Percentiles rank a stretch among this genome's conserved stretches.
Evolutionary conservation across 2,888 invertebrate genomes (phyloP).

Genomic region (Parnassius mnemosyne): DNA sequence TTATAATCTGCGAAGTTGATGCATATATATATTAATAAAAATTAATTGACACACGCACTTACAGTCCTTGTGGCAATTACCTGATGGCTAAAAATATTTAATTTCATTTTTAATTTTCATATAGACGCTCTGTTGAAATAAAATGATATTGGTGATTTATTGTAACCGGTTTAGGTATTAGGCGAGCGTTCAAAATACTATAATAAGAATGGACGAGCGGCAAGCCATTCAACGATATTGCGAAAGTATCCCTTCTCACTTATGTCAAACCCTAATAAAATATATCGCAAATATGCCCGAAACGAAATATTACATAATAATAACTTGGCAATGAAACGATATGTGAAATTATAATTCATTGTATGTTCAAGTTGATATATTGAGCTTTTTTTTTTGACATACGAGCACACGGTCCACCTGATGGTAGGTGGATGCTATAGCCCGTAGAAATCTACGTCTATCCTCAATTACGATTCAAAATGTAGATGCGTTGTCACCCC

Average conservation of each 20-base stretch:
- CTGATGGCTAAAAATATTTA: no score
- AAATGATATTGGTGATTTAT: constrained; percentile 33
- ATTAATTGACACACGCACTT: no score
- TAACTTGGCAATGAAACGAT: constrained; percentile 16
- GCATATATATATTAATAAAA: no score
- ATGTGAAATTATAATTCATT: constrained; percentile 8
- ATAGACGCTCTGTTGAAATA: background rate
- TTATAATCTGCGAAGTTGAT: no score
- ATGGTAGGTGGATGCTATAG: no score
- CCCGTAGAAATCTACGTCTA: no score
- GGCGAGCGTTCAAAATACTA: constrained; percentile 45
- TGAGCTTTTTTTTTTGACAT: no score
- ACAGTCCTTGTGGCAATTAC: no score
- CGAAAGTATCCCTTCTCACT: constrained; percentile 45
- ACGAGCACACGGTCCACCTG: no score
- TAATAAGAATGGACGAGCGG: constrained; percentile 41
- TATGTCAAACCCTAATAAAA: constrained; percentile 50
- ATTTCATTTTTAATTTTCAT: background rate
- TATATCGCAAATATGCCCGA: constrained; percentile 29
- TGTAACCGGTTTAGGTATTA: constrained; percentile 37
- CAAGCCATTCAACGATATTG: constrained; percentile 41
- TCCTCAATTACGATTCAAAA: no score
- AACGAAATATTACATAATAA: constrained; percentile 22
- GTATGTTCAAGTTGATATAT: background rate
- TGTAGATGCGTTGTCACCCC: no score